Conservation (phyloP, 1,140 invertebrate genomes). For the Ectropis grisescens region DNA sequence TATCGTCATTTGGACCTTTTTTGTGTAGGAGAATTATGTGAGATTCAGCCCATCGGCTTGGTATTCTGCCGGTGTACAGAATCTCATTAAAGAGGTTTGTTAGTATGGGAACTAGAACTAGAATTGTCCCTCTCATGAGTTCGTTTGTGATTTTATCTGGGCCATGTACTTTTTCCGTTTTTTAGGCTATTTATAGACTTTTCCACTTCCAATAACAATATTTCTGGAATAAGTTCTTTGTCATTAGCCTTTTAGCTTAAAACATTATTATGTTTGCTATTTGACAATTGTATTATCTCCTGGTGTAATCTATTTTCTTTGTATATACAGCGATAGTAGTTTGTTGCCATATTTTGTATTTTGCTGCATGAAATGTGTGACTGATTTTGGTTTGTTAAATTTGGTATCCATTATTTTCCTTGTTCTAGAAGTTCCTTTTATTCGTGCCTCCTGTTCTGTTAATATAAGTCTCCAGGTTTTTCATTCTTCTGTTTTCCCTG, state of each 20-base stretch:
- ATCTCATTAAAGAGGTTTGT: conserved; percentile 1
- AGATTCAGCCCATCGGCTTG: not conserved
- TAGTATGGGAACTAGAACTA: conserved; percentile 5
- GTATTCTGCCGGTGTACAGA: not conserved
- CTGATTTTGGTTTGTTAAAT: conserved; percentile 9
- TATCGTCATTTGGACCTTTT: too few relatives aligned
- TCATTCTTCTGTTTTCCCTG: too few relatives aligned
- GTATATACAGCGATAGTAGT: conserved; percentile 13
- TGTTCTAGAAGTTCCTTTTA: conserved; percentile 15
- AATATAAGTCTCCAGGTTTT: too few relatives aligned
- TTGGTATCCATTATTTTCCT: conserved; percentile 18
- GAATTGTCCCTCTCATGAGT: conserved; percentile 1
- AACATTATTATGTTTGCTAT: too few relatives aligned
- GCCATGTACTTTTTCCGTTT: conserved; percentile 10
- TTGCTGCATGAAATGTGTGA: not conserved
- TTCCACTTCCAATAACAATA: conserved; percentile 6
- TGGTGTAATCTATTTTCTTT: too few relatives aligned
- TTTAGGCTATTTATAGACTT: conserved; percentile 9
- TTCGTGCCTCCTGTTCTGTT: too few relatives aligned
- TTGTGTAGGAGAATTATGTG: too few relatives aligned
- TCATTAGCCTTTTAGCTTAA: too few relatives aligned
- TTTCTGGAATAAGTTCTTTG: conserved; percentile 9
- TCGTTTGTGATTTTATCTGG: conserved; percentile 11
- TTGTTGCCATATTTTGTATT: conserved; percentile 10
- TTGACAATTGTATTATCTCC: too few relatives aligned